Conservation (phyloP, 1,140 invertebrate genomes). For the Lordiphosa clarofinis region DNA sequence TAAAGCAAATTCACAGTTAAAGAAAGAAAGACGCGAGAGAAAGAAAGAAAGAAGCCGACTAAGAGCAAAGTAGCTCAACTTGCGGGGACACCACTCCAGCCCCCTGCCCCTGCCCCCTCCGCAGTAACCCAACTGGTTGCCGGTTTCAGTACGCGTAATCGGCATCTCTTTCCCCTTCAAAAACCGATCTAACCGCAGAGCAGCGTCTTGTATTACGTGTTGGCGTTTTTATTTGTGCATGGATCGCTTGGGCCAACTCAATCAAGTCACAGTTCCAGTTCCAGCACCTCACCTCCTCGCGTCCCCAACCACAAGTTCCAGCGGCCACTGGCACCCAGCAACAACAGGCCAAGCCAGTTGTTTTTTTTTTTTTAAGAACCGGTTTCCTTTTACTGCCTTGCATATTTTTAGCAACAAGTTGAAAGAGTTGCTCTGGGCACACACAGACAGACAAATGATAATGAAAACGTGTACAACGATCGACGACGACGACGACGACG, state of each 20-base stretch:
- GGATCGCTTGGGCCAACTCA: conserved; percentile 48
- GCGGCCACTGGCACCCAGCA: conserved; percentile 65
- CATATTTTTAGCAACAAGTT: conserved; percentile 43
- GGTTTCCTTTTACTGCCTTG: conserved; percentile 53
- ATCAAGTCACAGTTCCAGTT: conserved; percentile 65
- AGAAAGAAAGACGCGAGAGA: conserved; percentile 16
- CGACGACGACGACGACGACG: conserved; percentile 31
- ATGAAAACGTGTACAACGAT: conserved; percentile 60
- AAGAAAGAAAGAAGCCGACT: conserved; percentile 56
- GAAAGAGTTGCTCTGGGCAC: conserved; percentile 37
- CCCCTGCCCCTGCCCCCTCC: background rate
- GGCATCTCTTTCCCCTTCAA: conserved; percentile 6
- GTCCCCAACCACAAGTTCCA: background rate
- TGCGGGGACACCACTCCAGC: conserved; percentile 47
- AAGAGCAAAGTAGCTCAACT: conserved; percentile 74
- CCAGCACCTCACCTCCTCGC: background rate
- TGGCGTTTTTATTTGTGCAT: conserved; percentile 68
- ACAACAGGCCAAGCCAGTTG: conserved; percentile 50
- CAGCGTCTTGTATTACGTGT: conserved; percentile 68
- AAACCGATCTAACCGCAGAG: conserved; percentile 12
- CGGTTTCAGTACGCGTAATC: conserved; percentile 40
- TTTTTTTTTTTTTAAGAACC: conserved; percentile 20
- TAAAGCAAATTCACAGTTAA: conserved; percentile 63
- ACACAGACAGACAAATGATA: conserved; percentile 41
- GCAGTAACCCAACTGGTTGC: conserved; percentile 8